phyloP scores from a whole-genome alignment of 1,140 invertebrate genomes.

The Formica exsecta region DNA sequence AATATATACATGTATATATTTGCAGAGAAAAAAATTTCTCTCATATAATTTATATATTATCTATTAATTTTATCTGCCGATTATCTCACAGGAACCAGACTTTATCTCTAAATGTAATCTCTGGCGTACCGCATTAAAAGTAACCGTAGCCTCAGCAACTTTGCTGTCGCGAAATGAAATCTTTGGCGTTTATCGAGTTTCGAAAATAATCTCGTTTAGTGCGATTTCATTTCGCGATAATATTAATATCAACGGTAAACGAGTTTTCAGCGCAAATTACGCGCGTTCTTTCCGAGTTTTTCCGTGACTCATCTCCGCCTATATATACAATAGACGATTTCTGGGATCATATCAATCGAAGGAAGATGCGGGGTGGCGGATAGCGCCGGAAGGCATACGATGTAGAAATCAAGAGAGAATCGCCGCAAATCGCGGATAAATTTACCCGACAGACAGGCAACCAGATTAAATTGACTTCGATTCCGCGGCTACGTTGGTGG shows the following conservation, averaged over 20 bases:
- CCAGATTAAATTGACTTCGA: slow-evolving; percentile 62
- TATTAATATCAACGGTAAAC: slow-evolving; percentile 60
- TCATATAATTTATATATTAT: neutral
- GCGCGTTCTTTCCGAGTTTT: slow-evolving; percentile 34
- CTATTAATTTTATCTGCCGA: neutral
- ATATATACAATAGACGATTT: neutral
- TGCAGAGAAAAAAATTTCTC: neutral
- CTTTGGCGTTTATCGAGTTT: slow-evolving; percentile 51
- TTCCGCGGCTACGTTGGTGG: slow-evolving; percentile 7
- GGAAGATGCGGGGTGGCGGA: neutral
- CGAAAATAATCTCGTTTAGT: slow-evolving; percentile 53
- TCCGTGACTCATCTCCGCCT: slow-evolving; percentile 23
- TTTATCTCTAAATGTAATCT: slow-evolving; percentile 43
- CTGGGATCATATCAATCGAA: neutral
- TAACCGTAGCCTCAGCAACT: slow-evolving; percentile 36
- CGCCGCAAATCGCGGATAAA: slow-evolving; percentile 55
- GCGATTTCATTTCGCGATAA: slow-evolving; percentile 54
- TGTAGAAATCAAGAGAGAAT: slow-evolving; percentile 55
- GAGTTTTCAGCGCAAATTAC: slow-evolving; percentile 7
- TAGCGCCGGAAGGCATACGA: slow-evolving; percentile 10
- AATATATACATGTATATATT: no score
- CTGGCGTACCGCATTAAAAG: neutral
- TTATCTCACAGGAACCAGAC: slow-evolving; percentile 9
- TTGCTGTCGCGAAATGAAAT: slow-evolving; percentile 46
- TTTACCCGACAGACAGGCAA: slow-evolving; percentile 27